Percentiles rank a stretch among this genome's conserved stretches.
Conservation (phyloP, 2,888 invertebrate genomes). For the Calameuta pallipes region DNA sequence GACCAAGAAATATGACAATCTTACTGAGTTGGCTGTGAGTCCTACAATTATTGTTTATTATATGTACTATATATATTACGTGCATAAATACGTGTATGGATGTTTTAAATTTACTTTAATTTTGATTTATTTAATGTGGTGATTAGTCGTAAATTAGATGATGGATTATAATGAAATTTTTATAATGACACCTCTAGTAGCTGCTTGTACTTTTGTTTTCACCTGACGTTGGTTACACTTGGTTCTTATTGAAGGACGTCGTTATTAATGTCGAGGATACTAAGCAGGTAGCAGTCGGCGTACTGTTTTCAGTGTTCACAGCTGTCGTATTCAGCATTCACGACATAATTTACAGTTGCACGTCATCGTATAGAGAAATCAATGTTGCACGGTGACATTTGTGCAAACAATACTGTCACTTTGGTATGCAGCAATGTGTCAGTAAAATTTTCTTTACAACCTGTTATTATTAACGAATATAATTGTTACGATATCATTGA, state of each 20-base stretch:
- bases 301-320: not conserved
- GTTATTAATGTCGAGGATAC: constrained; percentile 45
- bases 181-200: not conserved
- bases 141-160: not conserved
- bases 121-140: not conserved
- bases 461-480: not conserved
- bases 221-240: not conserved
- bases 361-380: not conserved
- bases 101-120: not conserved
- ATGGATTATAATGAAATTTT: not conserved
- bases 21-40: not conserved
- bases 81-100: not conserved
- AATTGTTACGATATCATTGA: not conserved
- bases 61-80: not conserved
- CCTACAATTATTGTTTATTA: not conserved
- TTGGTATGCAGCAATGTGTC: not conserved
- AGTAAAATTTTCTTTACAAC: not conserved
- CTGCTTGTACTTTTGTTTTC: not conserved
- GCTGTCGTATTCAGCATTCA: constrained; percentile 1
- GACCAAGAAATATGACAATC: not conserved
- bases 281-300: not conserved
- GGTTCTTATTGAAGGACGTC: constrained; percentile 32
- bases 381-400: not conserved
- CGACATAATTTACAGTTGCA: not conserved
- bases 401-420: not conserved